Conservation (phyloP, 2,797 vertebrate genomes). For the Melanotaenia maccullochi region DNA sequence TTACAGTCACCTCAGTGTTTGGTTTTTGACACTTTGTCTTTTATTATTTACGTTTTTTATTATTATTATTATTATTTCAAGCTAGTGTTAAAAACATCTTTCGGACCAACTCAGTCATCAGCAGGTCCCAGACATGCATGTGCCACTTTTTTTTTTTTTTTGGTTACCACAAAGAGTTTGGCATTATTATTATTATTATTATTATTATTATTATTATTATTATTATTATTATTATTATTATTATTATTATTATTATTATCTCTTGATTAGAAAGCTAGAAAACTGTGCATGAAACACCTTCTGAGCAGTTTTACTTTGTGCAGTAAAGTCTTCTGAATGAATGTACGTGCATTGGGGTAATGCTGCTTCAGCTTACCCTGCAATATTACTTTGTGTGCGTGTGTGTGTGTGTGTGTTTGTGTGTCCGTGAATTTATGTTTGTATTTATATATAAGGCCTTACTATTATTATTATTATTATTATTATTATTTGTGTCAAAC, state of each 20-base stretch:
- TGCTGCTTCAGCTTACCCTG: slow-evolving; percentile 33
- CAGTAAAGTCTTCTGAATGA: slow-evolving; percentile 70
- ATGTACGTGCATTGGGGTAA: slow-evolving; percentile 60
- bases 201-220: slow-evolving; percentile 9
- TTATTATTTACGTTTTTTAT: slow-evolving; percentile 1
- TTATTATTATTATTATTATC: slow-evolving; percentile 25
- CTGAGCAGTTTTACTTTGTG: slow-evolving; percentile 47
- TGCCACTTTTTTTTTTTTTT: slow-evolving; percentile 70
- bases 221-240: slow-evolving; percentile 50
- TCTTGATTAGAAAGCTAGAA: neutral
- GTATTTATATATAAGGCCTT: slow-evolving; percentile 66
- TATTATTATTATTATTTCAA: neutral
- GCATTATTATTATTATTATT: slow-evolving; percentile 52
- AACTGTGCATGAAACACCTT: slow-evolving; percentile 39
- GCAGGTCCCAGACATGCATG: slow-evolving; percentile 69
- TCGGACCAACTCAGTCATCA: slow-evolving; percentile 28
- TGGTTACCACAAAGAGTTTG: slow-evolving; percentile 21
- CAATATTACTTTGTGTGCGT: slow-evolving; percentile 22
- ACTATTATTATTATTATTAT: slow-evolving; percentile 23
- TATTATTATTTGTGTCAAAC: too few relatives aligned
- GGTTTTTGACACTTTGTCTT: slow-evolving; percentile 7
- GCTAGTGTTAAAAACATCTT: slow-evolving; percentile 10
- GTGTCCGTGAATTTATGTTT: neutral
- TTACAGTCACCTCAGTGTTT: neutral
- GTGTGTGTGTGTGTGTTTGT: neutral